Base-by-base conservation (phyloP, 2,797 vertebrate genomes). In the Tangara arthus region DNA sequence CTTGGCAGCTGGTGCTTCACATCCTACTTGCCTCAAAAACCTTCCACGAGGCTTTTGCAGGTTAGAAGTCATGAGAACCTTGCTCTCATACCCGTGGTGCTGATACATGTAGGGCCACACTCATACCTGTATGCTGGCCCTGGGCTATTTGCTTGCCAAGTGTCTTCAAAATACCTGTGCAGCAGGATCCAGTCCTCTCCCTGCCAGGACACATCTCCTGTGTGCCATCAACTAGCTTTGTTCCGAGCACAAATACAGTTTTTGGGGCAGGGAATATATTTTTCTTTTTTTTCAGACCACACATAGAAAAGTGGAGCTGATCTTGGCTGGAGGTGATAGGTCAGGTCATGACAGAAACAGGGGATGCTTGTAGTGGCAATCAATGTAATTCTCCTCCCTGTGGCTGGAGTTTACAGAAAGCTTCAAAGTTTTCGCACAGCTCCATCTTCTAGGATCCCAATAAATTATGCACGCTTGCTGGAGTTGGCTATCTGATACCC, bases 101-200 rank as follows among this genome's bases (percentile, higher is more conserved):
- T 76, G 47, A 8, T 39, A 12, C 0, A 10, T 30, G 44, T 70
- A 53, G 18, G 9, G 14, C 8, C 22, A 61, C 10, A 11, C 18
- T 76, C n/a, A 3, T 6, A 27, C 15, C 5, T 2, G 0, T 52
- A 5, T 15, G 44, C 27, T 26, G 16, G 82, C 13, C 27, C 23
- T 24, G 49, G 49, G 19, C 8, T 56, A 18, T 73, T 39, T 61
- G 10, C 27, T 66, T 52, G 49, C 20, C 28, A 63, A 41, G 11
- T 15, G 53, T 56, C 61, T 56, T 65, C 52, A 41, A 21, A 55
- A 87, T 21, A 60, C 28, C 19, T 13, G 26, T 56, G 63, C 49
- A 41, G 22, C 15, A 39, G 73, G 44, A 65, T 12, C 9, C 7
- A 10, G 17, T 34, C 12, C n/a, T 30, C 34, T 68, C 30, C 17